Evolutionary conservation across 64 coral and sea anemone genomes (phyloP).

Genomic region (Pocillopora verrucosa): DNA sequence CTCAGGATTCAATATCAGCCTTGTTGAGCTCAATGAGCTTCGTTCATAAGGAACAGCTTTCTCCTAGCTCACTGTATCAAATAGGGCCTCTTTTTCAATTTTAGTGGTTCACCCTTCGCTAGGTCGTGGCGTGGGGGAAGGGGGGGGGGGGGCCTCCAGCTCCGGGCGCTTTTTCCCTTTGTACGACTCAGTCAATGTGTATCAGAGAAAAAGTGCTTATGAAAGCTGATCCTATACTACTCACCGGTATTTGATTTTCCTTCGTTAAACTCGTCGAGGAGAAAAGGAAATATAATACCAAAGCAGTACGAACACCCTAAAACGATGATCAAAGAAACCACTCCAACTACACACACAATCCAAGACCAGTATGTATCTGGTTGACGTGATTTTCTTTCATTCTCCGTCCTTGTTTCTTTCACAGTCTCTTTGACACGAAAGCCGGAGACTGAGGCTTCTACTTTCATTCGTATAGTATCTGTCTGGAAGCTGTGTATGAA

Average conservation of each 20-base stretch:
- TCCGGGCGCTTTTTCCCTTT: too few species aligned
- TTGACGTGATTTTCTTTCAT: neutral
- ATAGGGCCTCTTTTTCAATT: too few species aligned
- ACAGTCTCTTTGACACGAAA: neutral
- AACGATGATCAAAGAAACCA: constrained; percentile 3
- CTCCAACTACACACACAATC: constrained; percentile 50
- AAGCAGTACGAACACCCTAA: constrained; percentile 43
- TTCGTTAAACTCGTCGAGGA: constrained; percentile 58
- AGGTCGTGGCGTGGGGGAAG: too few species aligned
- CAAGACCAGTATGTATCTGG: constrained; percentile 49
- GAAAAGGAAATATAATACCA: constrained; percentile 40
- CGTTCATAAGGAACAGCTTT: too few species aligned
- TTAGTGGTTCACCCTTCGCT: too few species aligned
- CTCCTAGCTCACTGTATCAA: too few species aligned
- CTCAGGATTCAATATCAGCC: too few species aligned
- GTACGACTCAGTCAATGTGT: too few species aligned
- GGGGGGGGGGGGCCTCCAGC: too few species aligned
- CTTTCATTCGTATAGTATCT: neutral
- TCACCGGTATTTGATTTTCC: constrained; percentile 63
- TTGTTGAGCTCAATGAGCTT: too few species aligned
- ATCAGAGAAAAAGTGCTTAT: too few species aligned
- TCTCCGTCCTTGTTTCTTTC: neutral
- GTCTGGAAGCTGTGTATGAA: neutral
- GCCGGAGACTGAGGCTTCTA: neutral
- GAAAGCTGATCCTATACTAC: neutral